Conservation (phyloP, 2,888 invertebrate species). For the Blastobasis lacticolella region DNA sequence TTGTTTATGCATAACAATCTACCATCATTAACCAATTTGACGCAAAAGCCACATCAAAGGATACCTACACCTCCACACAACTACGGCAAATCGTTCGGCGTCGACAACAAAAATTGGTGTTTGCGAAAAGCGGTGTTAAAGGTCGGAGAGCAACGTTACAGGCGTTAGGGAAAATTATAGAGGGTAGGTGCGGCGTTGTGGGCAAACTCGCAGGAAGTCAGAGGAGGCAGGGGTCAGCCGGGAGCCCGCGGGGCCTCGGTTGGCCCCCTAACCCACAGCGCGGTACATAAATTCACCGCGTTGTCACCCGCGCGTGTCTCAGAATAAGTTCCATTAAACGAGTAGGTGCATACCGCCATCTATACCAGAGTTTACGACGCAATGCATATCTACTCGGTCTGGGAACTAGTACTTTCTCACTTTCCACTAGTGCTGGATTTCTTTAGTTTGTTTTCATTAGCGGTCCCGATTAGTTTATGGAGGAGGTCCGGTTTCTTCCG, state of each 20-base stretch:
- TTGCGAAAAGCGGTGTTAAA: slow-evolving; percentile 30
- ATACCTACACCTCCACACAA: slow-evolving; percentile 2
- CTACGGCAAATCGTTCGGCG: background rate
- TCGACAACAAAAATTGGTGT: slow-evolving; percentile 3
- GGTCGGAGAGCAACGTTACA: slow-evolving; percentile 40
- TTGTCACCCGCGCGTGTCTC: slow-evolving; percentile 27
- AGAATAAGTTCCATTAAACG: slow-evolving; percentile 12
- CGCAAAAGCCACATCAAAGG: no score
- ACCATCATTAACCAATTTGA: no score
- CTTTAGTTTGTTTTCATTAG: no score
- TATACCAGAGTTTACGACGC: no score
- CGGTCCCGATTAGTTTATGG: no score
- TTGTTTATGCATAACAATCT: no score
- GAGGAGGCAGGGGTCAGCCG: slow-evolving; percentile 42
- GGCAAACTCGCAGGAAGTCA: slow-evolving; percentile 38
- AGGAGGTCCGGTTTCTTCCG: no score
- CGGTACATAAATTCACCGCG: slow-evolving; percentile 35
- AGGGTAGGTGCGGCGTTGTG: slow-evolving; percentile 29
- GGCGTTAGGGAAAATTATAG: slow-evolving; percentile 29
- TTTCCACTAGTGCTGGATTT: no score
- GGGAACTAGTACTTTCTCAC: no score
- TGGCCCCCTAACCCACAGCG: slow-evolving; percentile 37
- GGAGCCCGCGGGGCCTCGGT: slow-evolving; percentile 21
- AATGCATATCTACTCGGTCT: no score
- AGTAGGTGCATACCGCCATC: background rate